A percentile compares a stretch with the other conserved stretches of the same genome.
These are phyloP conservation scores for Percina caprodes DNA, from an alignment of 2,113 vertebrate genomes.

Conservation along the genomic window DNA sequence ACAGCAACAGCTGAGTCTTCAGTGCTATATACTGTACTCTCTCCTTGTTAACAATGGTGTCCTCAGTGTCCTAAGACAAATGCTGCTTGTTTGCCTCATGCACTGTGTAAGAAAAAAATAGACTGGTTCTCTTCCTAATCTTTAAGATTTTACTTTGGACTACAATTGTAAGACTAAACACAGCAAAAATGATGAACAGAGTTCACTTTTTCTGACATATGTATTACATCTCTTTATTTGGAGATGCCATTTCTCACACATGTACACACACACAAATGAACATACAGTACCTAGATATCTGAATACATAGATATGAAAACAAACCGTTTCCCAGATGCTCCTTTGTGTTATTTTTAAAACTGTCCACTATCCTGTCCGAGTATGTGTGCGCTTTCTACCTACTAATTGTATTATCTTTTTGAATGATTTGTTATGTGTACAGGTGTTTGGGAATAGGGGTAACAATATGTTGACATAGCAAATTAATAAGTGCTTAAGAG, in stretches of 20 bases:
- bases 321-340: neutral
- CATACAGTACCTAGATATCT: neutral
- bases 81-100: constrained; percentile 75
- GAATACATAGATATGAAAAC: neutral
- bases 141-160: constrained; percentile 33
- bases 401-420: neutral
- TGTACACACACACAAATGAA: neutral
- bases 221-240: neutral
- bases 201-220: neutral
- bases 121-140: constrained; percentile 1
- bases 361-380: neutral
- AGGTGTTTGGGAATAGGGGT: constrained; percentile 15
- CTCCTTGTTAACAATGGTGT: constrained; percentile 66
- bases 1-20: constrained; percentile 71
- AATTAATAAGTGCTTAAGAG: constrained; percentile 13
- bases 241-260: neutral
- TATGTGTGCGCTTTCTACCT: neutral
- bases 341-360: neutral
- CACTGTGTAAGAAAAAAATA: constrained; percentile 47
- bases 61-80: constrained; percentile 73
- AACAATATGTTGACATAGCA: neutral
- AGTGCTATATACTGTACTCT: constrained; percentile 53
- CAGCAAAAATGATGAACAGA: neutral
- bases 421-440: neutral
- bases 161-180: constrained; percentile 9